A percentile compares a stretch with the other conserved stretches of the same genome.
These are phyloP conservation scores for Butastur rufipennis DNA, from an alignment of 2,113 vertebrate genomes.

Conservation along the genomic window DNA sequence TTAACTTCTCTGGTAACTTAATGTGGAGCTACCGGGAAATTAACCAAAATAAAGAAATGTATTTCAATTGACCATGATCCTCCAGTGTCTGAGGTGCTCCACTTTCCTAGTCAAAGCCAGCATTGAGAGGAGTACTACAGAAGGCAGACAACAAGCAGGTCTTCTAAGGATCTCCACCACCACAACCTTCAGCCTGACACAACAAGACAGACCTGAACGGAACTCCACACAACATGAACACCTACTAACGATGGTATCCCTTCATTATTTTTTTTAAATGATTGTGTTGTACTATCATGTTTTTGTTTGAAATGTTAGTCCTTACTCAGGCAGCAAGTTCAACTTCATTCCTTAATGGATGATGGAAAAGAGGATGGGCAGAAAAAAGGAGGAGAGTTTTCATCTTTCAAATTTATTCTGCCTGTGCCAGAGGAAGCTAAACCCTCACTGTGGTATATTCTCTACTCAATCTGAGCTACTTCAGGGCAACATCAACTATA, in stretches of 20 bases:
- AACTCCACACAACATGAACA: neutral
- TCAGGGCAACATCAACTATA: neutral
- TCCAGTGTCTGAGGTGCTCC: neutral
- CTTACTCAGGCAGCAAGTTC: neutral
- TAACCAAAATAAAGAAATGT: neutral
- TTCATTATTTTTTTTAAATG: too few relatives aligned
- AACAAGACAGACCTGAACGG: neutral
- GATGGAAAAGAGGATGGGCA: neutral
- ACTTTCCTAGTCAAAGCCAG: neutral
- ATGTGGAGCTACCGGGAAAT: neutral
- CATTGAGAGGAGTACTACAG: neutral
- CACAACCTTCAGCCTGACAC: neutral
- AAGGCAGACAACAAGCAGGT: neutral
- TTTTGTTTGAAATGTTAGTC: neutral
- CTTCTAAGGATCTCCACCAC: neutral
- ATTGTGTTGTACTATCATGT: neutral
- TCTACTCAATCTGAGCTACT: neutral
- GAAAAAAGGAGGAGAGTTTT: neutral
- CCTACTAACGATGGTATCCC: rapidly evolving
- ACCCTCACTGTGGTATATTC: neutral
- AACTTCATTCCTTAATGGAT: neutral
- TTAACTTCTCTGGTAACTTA: neutral
- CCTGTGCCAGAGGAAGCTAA: neutral
- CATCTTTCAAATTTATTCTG: neutral
- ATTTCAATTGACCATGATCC: neutral